Evolutionary conservation across 2,888 invertebrate species (phyloP).

Genomic region (Ctenicera cuprea): DNA sequence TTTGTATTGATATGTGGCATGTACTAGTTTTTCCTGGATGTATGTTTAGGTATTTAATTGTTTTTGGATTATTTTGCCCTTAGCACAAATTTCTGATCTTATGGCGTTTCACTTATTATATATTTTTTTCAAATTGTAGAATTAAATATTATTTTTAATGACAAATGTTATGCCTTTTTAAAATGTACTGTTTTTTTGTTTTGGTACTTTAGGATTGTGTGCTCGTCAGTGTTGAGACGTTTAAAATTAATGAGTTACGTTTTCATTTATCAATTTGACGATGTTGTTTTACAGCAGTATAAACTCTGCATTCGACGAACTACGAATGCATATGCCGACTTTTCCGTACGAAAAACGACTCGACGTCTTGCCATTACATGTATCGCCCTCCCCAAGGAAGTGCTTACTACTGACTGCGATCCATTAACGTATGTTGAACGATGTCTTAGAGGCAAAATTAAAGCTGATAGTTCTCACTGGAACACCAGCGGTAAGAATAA

Average conservation of each 20-base stretch:
- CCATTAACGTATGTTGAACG: conserved; percentile 95
- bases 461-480: conserved; percentile 93
- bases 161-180: too few relatives aligned
- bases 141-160: too few relatives aligned
- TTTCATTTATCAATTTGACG: conserved; percentile 43
- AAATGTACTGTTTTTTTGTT: background rate
- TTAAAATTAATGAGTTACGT: conserved; percentile 1
- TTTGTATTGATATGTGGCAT: conserved; percentile 68
- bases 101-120: too few relatives aligned
- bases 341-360: conserved; percentile 98
- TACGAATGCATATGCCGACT: conserved; percentile 97
- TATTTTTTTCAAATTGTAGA: too few relatives aligned
- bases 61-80: conserved; percentile 29
- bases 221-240: background rate
- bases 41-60: conserved; percentile 42
- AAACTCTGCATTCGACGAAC: conserved; percentile 99
- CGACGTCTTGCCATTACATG: conserved; percentile 97
- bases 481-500: conserved; percentile 97
- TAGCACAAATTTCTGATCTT: too few relatives aligned
- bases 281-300: conserved; percentile 85
- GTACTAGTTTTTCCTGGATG: conserved; percentile 44
- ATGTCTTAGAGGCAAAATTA: conserved; percentile 92
- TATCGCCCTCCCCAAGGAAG: conserved; percentile 94
- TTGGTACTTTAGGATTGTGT: background rate
- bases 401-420: conserved; percentile 91